These are phyloP conservation scores for Condylostylus longicornis DNA, from an alignment of 1,140 invertebrate species.

Conservation along the genomic window DNA sequence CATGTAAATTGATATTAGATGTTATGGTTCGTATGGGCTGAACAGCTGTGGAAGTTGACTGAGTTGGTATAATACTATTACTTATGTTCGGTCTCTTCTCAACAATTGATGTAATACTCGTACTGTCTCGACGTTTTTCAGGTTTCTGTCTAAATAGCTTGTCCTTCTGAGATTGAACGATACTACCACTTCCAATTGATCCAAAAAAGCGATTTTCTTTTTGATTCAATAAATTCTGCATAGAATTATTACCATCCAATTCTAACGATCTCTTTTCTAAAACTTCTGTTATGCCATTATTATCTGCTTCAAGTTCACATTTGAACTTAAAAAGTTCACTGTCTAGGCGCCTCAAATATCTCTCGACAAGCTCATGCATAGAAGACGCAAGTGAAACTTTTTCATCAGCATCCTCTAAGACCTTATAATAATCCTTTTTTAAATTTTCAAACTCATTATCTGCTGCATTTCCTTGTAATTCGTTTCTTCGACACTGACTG, in stretches of 20 bases:
- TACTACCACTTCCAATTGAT: conserved; percentile 7
- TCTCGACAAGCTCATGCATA: conserved; percentile 86
- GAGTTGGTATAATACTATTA: conserved; percentile 13
- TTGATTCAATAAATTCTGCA: conserved; percentile 22
- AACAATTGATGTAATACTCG: conserved; percentile 25
- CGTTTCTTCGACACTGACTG: conserved; percentile 60
- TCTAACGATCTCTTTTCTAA: conserved; percentile 83
- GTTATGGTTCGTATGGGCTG: conserved; percentile 9
- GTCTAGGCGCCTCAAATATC: conserved; percentile 82
- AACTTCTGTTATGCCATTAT: conserved; percentile 93
- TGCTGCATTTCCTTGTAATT: conserved; percentile 60
- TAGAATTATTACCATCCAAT: conserved; percentile 42
- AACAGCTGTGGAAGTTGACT: conserved; percentile 5
- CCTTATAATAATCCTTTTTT: conserved; percentile 79
- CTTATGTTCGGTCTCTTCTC: conserved; percentile 33
- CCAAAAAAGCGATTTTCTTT: conserved; percentile 40
- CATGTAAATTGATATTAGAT: conserved; percentile 6
- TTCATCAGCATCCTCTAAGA: conserved; percentile 80
- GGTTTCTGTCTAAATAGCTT: conserved; percentile 33
- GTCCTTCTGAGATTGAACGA: conserved; percentile 7
- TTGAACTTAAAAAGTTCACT: conserved; percentile 95
- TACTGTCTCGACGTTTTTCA: conserved; percentile 40
- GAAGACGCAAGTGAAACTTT: conserved; percentile 81
- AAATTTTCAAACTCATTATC: conserved; percentile 76
- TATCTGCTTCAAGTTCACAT: conserved; percentile 95